These are phyloP conservation scores for Helarctos malayanus DNA, from an alignment of 2,797 vertebrate genomes.

Conservation along the genomic window DNA sequence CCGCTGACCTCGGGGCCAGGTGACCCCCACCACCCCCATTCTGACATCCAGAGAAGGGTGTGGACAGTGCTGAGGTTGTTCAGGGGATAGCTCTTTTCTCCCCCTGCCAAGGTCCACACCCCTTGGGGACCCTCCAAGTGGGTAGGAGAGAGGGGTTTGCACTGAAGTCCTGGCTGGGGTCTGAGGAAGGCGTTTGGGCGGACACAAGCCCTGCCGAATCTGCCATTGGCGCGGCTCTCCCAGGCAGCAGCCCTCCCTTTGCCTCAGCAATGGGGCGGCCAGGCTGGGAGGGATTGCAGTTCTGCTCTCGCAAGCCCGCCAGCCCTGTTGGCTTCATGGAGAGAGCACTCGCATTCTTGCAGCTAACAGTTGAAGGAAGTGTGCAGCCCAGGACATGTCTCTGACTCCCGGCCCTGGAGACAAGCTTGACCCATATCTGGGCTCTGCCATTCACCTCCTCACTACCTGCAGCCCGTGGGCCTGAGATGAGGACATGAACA, in stretches of 20 bases:
- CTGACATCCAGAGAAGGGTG: not conserved
- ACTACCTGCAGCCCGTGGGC: not conserved
- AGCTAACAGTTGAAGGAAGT: slow-evolving; percentile 61
- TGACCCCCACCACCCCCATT: not conserved
- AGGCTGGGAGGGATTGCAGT: slow-evolving; percentile 81
- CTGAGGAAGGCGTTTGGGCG: not conserved
- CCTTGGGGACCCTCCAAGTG: not conserved
- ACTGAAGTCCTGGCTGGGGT: not conserved
- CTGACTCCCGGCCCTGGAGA: slow-evolving; percentile 33
- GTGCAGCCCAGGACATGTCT: slow-evolving; percentile 36
- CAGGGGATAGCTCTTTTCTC: not conserved
- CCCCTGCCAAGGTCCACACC: not conserved
- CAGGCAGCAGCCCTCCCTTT: not conserved
- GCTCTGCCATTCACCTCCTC: not conserved
- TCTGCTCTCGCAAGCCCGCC: not conserved
- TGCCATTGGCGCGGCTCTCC: not conserved
- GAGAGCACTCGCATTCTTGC: not conserved
- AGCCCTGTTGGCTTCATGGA: slow-evolving; percentile 41
- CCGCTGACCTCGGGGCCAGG: not conserved
- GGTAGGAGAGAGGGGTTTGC: not conserved
- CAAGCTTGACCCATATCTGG: slow-evolving; percentile 66
- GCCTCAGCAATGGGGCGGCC: slow-evolving; percentile 77
- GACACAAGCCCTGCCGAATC: not conserved
- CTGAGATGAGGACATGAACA: not conserved
- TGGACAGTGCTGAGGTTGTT: not conserved